A percentile compares a stretch with the other conserved stretches of the same genome.
These are phyloP conservation scores for Astreopora myriophthalma DNA, from an alignment of 64 coral and sea anemone genomes.

Conservation along the genomic window DNA sequence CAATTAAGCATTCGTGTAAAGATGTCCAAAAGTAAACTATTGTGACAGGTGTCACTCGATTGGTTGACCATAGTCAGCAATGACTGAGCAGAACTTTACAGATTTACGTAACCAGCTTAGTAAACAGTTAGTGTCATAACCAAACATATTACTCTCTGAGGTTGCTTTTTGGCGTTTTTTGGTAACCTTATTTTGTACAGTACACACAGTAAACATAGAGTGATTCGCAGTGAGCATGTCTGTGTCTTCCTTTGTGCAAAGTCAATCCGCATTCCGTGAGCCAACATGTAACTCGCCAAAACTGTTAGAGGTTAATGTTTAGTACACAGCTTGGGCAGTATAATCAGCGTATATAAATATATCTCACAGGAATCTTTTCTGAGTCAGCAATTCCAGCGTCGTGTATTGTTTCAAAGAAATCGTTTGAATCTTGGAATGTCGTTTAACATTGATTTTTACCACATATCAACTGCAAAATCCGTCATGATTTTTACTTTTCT, in stretches of 20 bases:
- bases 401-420: too few species aligned
- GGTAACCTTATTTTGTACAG: background rate
- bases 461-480: too few species aligned
- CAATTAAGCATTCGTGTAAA: background rate
- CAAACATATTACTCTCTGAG: background rate
- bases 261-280: background rate
- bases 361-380: too few species aligned
- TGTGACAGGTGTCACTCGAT: slow-evolving; percentile 3
- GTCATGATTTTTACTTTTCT: too few species aligned
- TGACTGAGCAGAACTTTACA: background rate
- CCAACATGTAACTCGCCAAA: too few species aligned
- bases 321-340: too few species aligned
- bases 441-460: too few species aligned
- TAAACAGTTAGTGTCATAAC: background rate
- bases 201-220: background rate
- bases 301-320: too few species aligned
- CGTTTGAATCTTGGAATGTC: too few species aligned
- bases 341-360: too few species aligned
- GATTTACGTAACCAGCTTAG: background rate
- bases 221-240: background rate
- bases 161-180: background rate
- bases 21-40: background rate
- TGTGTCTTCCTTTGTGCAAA: background rate
- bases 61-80: background rate
- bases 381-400: too few species aligned